These are phyloP conservation scores for Gastracanthus pulcherrimus DNA, from an alignment of 2,888 invertebrate genomes.

Conservation along the genomic window DNA sequence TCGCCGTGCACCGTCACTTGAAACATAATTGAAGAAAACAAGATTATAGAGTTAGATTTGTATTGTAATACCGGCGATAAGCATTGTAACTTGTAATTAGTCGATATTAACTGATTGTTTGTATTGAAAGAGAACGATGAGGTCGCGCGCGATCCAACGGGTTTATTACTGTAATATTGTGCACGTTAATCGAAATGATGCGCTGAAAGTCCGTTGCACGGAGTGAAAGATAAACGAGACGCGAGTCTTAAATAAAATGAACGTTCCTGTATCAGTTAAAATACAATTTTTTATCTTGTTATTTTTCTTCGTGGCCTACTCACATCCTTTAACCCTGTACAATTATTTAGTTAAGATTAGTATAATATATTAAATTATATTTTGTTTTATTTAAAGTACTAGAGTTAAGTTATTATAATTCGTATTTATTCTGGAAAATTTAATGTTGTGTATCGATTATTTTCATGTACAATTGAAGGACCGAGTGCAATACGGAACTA, in stretches of 20 bases:
- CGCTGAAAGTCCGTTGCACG: conserved; percentile 28
- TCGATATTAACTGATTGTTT: conserved; percentile 47
- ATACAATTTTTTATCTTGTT: neutral
- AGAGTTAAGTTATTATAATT: no score
- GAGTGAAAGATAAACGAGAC: conserved; percentile 22
- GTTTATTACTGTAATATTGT: neutral
- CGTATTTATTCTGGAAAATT: no score
- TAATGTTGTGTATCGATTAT: no score
- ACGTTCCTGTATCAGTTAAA: conserved; percentile 58
- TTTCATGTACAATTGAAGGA: no score
- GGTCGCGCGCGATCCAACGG: conserved; percentile 26
- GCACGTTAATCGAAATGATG: conserved; percentile 24
- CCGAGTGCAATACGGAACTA: no score
- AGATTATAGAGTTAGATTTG: conserved; percentile 25
- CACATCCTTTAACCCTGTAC: no score
- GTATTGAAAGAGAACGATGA: conserved; percentile 31
- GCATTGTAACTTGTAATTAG: conserved; percentile 54
- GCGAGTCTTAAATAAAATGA: conserved; percentile 55
- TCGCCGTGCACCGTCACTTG: neutral
- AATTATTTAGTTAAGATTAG: no score
- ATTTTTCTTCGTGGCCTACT: no score
- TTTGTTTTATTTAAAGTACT: no score
- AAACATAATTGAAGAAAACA: neutral
- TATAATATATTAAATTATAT: no score
- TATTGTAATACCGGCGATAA: conserved; percentile 35